phyloP scores from a whole-genome alignment of 2,797 vertebrate genomes.

The Myiothlypis coronata region DNA sequence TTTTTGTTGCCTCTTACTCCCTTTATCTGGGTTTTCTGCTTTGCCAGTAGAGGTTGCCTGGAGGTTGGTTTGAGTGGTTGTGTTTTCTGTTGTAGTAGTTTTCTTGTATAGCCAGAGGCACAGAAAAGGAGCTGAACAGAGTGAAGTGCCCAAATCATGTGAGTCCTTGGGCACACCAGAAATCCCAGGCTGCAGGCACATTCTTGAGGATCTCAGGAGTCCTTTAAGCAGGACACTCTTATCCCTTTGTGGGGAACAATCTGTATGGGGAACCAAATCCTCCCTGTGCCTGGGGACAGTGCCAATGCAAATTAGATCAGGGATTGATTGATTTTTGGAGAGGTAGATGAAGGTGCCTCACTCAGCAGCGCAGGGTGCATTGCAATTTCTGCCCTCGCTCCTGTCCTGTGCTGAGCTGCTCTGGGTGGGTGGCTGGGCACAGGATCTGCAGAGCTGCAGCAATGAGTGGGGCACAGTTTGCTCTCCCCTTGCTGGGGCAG shows the following conservation, averaged over 20 bases:
- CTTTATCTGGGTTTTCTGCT: background rate
- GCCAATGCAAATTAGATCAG: background rate
- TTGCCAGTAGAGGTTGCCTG: background rate
- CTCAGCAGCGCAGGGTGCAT: background rate
- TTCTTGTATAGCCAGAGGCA: background rate
- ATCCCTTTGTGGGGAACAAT: background rate
- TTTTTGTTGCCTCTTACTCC: background rate
- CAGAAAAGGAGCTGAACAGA: background rate
- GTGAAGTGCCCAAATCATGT: background rate
- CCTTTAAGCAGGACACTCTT: background rate
- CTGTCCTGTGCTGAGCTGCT: background rate
- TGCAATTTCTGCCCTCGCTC: rapidly evolving
- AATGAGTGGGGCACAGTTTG: rapidly evolving
- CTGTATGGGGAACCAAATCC: background rate
- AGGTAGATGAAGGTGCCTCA: background rate
- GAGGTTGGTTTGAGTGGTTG: background rate
- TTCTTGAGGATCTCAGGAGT: background rate
- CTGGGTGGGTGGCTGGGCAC: background rate
- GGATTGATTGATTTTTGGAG: background rate
- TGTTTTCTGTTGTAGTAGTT: background rate
- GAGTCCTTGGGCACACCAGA: background rate
- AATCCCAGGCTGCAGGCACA: background rate
- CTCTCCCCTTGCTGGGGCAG: rapidly evolving
- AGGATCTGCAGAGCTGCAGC: background rate
- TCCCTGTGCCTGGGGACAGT: background rate